phyloP scores from a whole-genome alignment of 2,888 invertebrate species.

The Metacarcinus magister region DNA sequence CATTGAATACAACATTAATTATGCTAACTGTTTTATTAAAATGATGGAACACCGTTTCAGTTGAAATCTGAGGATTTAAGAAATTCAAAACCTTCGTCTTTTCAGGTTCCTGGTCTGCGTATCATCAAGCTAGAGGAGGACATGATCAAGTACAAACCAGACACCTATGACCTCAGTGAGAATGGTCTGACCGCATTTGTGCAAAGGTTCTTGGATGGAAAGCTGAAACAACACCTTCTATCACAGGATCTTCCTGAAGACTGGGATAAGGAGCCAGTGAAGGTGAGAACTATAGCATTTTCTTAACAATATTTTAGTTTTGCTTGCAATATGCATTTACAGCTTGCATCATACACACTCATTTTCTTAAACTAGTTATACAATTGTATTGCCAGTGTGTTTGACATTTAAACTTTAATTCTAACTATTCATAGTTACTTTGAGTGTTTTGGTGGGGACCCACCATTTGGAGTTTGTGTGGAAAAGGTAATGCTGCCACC shows the following conservation, averaged over 20 bases:
- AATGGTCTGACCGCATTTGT: constrained; percentile 92
- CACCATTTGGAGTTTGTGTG: too few species aligned
- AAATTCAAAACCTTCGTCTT: not conserved
- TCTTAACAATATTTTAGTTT: not conserved
- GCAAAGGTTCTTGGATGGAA: constrained; percentile 94
- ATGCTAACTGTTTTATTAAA: not conserved
- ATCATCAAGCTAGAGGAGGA: constrained; percentile 98
- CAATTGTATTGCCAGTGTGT: too few species aligned
- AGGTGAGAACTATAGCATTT: constrained; percentile 85
- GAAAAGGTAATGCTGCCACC: too few species aligned
- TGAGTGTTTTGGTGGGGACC: too few species aligned
- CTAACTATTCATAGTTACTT: too few species aligned
- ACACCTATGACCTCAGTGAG: constrained; percentile 89
- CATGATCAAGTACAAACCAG: constrained; percentile 98
- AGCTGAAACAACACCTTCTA: constrained; percentile 96
- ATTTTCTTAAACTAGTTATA: too few species aligned
- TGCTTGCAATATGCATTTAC: not conserved
- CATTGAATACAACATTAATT: not conserved
- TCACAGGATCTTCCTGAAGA: constrained; percentile 97
- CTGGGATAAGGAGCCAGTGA: constrained; percentile 98
- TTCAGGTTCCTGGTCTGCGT: constrained; percentile 91
- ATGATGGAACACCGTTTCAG: not conserved
- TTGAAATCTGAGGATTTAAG: not conserved
- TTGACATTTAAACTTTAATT: too few species aligned
- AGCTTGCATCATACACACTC: too few species aligned